Conservation (phyloP, 2,888 invertebrate genomes). For the Rhyacophila evoluta region DNA sequence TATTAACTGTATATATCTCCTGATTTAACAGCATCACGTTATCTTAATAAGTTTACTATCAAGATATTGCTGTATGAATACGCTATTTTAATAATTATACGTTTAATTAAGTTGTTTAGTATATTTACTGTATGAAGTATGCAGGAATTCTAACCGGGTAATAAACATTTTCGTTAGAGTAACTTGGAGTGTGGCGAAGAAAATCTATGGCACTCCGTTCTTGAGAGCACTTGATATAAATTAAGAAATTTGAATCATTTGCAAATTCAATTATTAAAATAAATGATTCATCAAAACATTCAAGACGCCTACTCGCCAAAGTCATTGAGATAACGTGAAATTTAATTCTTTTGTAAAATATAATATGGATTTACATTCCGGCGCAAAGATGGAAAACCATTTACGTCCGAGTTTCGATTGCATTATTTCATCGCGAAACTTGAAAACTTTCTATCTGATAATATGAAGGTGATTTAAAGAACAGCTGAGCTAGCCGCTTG, state of each 20-base stretch:
- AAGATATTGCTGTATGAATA: no score
- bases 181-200: no score
- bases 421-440: conserved; percentile 9
- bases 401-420: neutral
- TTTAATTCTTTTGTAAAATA: conserved; percentile 8
- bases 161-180: neutral
- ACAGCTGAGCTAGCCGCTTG: neutral
- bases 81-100: no score
- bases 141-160: neutral
- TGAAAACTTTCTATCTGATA: conserved; percentile 12
- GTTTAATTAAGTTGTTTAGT: no score
- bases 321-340: neutral
- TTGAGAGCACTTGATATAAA: neutral
- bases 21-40: no score
- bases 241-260: conserved; percentile 14
- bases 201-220: neutral
- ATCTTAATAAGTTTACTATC: no score
- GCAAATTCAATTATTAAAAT: conserved; percentile 9
- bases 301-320: neutral
- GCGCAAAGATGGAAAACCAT: neutral
- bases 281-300: neutral
- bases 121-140: no score
- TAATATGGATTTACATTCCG: neutral
- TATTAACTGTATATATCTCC: no score
- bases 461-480: conserved; percentile 4